Base-by-base conservation (phyloP, 2,888 invertebrate species). In the Andrena chrysosceles region DNA sequence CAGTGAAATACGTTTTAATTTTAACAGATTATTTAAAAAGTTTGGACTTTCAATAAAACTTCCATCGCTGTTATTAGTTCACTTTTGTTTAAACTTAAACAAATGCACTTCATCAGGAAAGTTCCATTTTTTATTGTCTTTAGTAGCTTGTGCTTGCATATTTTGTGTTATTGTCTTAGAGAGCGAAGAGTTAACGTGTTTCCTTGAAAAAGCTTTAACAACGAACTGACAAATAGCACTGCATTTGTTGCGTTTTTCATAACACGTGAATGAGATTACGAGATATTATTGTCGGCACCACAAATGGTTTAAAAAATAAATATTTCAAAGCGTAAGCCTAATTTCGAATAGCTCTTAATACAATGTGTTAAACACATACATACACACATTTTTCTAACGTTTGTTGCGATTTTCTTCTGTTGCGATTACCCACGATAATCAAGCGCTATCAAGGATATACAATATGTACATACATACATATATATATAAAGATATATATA, bases 261-360 rank as follows among this genome's bases (percentile, higher is more conserved):
- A 88, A 88, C 85, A 83, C 68, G 85, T 81, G 89, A 79, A 71
- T 56, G 68, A 66, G 68, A 81, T 87, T 83, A 75, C 60, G 52
- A 88, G 73, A 33, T 83, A 85, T 88, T 89, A 88, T 88, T 88
- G 85, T 88, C 88, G 62, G 49, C 73, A 88, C 67, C 62, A 70
- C 77, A 60, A 81, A 81, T 75, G 64, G 4, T 76, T 49, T 56
- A 60, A 60, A 77, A 85, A 85, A 67, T 76, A 80, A 87, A 77
- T 70, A 29, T 56, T 73, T 56, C 56, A 16, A 83, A 79, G 71
- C 70, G 76, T 59, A 56, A 31, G 42, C 59, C 79, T 76, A 72
- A 73, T 35, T 20, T 16, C 63, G 83, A 84, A 6, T 62, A 29
- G 68, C 62, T 23, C 31, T 66, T 52, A 71, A 73, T 35, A 20